Evolutionary conservation across 2,888 invertebrate species (phyloP).

Genomic region (Caenorhabditis becei): DNA sequence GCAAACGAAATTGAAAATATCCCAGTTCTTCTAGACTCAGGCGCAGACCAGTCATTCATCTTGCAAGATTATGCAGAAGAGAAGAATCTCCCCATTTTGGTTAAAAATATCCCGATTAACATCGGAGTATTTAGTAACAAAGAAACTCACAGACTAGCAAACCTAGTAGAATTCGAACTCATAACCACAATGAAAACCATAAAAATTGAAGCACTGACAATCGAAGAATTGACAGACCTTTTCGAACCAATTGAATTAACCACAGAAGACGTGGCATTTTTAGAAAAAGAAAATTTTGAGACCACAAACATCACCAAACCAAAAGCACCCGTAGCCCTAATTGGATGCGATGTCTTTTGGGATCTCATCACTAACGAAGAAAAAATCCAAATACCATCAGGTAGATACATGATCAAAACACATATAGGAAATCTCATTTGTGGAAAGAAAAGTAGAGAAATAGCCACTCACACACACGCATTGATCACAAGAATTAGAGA

Average conservation of each 20-base stretch:
- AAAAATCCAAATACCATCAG: constrained; percentile 6
- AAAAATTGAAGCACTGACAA: background rate
- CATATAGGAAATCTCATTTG: constrained; percentile 3
- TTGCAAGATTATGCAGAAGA: background rate
- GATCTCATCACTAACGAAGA: background rate
- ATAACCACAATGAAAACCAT: background rate
- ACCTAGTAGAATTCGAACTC: constrained; percentile 11
- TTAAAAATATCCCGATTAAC: background rate
- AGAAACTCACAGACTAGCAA: too few relatives aligned
- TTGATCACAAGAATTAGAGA: background rate
- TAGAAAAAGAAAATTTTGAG: background rate
- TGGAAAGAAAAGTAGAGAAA: background rate
- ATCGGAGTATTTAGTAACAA: background rate
- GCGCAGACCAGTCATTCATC: constrained; percentile 11
- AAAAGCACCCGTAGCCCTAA: background rate
- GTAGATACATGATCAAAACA: background rate
- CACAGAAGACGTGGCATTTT: background rate
- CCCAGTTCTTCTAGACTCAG: constrained; percentile 3
- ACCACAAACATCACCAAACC: constrained; percentile 4
- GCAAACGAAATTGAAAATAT: background rate
- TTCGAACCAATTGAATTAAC: constrained; percentile 9
- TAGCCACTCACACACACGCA: background rate
- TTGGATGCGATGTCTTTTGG: constrained; percentile 10
- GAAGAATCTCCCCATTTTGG: background rate
- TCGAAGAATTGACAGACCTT: background rate